Percentiles rank a stretch among this genome's conserved stretches.
phyloP scores from a whole-genome alignment of 2,888 invertebrate species.

The Hyposoter didymator region DNA sequence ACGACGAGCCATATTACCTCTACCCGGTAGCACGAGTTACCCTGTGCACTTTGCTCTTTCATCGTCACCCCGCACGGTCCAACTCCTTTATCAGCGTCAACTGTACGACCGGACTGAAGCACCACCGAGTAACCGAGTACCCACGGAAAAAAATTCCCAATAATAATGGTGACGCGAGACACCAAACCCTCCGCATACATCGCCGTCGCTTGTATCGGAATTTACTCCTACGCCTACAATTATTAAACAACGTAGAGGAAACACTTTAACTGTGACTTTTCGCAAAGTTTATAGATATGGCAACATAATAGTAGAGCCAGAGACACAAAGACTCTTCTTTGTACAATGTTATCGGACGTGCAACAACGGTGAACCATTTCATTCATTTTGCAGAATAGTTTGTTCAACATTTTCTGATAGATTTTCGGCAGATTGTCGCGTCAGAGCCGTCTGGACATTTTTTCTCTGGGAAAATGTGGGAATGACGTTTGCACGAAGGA shows the following conservation, averaged over 20 bases:
- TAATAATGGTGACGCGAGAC: conserved; percentile 41
- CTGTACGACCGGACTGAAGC: conserved; percentile 51
- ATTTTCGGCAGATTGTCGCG: not conserved
- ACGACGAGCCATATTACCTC: conserved; percentile 51
- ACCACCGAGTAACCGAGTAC: conserved; percentile 20
- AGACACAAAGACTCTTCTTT: not conserved
- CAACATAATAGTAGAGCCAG: not conserved
- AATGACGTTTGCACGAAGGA: not conserved
- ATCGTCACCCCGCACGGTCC: conserved; percentile 30
- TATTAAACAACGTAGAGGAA: conserved; percentile 2
- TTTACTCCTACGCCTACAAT: not conserved
- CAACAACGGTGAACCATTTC: not conserved
- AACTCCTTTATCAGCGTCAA: conserved; percentile 53
- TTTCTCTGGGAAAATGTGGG: not conserved
- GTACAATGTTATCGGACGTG: not conserved
- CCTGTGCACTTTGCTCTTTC: conserved; percentile 57
- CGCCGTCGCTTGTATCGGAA: not conserved
- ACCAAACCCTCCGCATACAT: not conserved
- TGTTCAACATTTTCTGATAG: not conserved
- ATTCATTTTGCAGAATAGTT: not conserved
- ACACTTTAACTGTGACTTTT: conserved; percentile 20
- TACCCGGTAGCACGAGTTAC: conserved; percentile 46
- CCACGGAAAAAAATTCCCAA: conserved; percentile 45
- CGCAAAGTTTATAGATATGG: conserved; percentile 10
- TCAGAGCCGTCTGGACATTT: not conserved